A percentile compares a stretch with the other conserved stretches of the same genome.
Conservation (phyloP, 92 coral and sea anemone species). For the Anthopleura xanthogrammica region DNA sequence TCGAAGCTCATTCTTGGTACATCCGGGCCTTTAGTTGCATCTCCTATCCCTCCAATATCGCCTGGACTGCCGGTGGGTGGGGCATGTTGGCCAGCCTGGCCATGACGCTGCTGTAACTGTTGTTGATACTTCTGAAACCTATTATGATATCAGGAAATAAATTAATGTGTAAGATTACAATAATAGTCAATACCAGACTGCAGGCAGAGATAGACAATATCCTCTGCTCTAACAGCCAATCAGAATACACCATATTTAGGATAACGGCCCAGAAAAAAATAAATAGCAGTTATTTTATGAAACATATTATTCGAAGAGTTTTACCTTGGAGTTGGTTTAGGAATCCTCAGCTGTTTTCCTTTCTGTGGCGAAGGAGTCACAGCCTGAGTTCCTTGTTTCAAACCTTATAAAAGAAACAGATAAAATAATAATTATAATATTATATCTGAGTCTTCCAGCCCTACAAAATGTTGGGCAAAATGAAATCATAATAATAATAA, state of each 20-base stretch:
- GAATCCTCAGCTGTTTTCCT: conserved; percentile 89
- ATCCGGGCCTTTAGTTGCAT: conserved; percentile 33
- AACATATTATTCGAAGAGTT: not conserved
- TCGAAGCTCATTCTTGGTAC: conserved; percentile 32
- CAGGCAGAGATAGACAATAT: too few relatives aligned
- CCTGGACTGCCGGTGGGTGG: conserved; percentile 42
- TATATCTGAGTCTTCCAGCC: too few relatives aligned
- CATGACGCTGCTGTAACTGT: conserved; percentile 89
- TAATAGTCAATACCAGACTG: too few relatives aligned
- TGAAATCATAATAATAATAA: too few relatives aligned
- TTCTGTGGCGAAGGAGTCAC: conserved; percentile 83
- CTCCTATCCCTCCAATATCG: conserved; percentile 44
- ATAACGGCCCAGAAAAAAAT: too few relatives aligned
- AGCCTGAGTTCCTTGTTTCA: conserved; percentile 53
- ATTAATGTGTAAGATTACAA: too few relatives aligned
- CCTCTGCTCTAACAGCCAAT: too few relatives aligned
- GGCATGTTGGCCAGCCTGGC: conserved; percentile 81
- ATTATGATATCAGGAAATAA: not conserved
- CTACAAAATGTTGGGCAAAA: too few relatives aligned
- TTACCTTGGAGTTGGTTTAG: conserved; percentile 97
- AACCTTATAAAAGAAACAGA: not conserved
- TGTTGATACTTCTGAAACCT: conserved; percentile 96
- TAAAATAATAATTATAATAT: too few relatives aligned
- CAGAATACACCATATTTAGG: too few relatives aligned
- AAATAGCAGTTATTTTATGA: too few relatives aligned